These are phyloP conservation scores for Hoplostethus atlanticus DNA, from an alignment of 2,797 vertebrate genomes.

Conservation along the genomic window DNA sequence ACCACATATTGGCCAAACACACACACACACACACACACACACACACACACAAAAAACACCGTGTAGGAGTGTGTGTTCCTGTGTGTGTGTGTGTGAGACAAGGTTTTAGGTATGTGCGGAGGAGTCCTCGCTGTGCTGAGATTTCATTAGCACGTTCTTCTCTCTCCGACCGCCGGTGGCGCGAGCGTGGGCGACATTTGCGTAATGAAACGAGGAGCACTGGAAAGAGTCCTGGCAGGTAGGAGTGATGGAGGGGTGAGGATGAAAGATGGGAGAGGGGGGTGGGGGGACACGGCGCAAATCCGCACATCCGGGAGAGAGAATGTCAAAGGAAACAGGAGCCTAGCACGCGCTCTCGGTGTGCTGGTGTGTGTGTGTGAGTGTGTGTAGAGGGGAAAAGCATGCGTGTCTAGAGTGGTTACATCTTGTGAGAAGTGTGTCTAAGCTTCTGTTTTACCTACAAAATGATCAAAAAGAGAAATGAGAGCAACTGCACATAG, in stretches of 20 bases:
- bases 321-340: conserved; percentile 49
- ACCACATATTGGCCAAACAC: background rate
- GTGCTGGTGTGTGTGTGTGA: background rate
- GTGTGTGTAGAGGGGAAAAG: too few relatives aligned
- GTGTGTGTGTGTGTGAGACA: background rate
- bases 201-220: conserved; percentile 1
- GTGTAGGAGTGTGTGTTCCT: background rate
- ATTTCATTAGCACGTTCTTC: conserved; percentile 48
- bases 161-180: background rate
- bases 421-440: too few relatives aligned
- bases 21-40: background rate
- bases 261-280: conserved; percentile 24
- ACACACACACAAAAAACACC: background rate
- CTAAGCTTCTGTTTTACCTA: too few relatives aligned
- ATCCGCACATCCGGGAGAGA: conserved; percentile 33
- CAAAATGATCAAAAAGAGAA: too few relatives aligned
- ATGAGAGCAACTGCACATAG: too few relatives aligned
- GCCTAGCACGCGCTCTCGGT: background rate
- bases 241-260: conserved; percentile 16
- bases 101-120: background rate
- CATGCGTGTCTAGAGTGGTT: too few relatives aligned
- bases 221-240: conserved; percentile 26
- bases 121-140: conserved; percentile 16
- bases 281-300: conserved; percentile 1
- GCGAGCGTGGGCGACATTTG: conserved; percentile 12